These are phyloP conservation scores for Anolis carolinensis DNA, from an alignment of 2,113 vertebrate genomes.

Conservation along the genomic window DNA sequence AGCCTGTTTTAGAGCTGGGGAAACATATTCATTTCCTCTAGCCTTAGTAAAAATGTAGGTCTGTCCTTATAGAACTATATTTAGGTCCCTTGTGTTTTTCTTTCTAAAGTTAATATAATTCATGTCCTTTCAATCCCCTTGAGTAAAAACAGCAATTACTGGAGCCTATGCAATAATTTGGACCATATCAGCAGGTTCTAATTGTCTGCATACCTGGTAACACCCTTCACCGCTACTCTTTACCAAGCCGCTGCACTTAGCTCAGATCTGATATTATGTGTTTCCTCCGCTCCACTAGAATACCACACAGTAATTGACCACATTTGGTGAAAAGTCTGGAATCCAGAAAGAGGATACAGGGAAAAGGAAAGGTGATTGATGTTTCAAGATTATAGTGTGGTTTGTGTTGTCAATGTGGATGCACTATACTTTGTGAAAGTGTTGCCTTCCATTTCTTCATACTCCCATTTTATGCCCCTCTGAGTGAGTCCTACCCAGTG, in stretches of 20 bases:
- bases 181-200: conserved; percentile 46
- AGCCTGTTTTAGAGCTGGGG: conserved; percentile 21
- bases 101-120: conserved; percentile 61
- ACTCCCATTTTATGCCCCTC: conserved; percentile 8
- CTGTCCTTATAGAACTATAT: conserved; percentile 41
- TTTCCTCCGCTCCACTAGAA: conserved; percentile 29
- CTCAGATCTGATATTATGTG: not conserved
- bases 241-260: not conserved
- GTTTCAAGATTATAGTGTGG: conserved; percentile 3
- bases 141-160: conserved; percentile 60
- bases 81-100: conserved; percentile 58
- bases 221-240: conserved; percentile 21
- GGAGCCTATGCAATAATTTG: conserved; percentile 17
- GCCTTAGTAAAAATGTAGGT: conserved; percentile 43
- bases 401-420: not conserved
- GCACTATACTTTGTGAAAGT: not conserved
- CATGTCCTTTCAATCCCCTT: conserved; percentile 39
- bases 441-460: conserved; percentile 10
- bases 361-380: conserved; percentile 4
- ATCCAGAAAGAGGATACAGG: conserved; percentile 19
- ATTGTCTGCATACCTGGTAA: conserved; percentile 50
- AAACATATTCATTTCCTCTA: not conserved
- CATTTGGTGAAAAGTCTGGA: not conserved
- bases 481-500: not conserved
- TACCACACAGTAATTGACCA: not conserved